phyloP scores from a whole-genome alignment of 2,797 vertebrate genomes.

The Bovichtus variegatus region DNA sequence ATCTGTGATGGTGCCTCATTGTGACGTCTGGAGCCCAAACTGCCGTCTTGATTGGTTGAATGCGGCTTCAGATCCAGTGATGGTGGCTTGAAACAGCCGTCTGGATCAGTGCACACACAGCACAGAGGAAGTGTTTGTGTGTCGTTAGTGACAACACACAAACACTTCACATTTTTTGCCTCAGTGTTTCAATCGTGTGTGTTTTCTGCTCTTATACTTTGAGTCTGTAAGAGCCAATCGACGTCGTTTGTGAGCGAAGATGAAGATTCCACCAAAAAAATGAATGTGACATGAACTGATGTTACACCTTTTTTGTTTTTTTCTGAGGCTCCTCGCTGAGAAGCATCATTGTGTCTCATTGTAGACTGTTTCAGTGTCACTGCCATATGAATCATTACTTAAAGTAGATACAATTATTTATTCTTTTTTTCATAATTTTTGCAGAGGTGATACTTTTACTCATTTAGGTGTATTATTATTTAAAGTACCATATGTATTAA shows the following conservation, averaged over 20 bases:
- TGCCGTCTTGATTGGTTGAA: neutral
- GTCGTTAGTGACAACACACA: neutral
- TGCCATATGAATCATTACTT: constrained; percentile 82
- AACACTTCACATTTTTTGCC: neutral
- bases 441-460: constrained; percentile 89
- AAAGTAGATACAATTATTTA: constrained; percentile 91
- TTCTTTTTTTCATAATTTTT: constrained; percentile 87
- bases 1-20: constrained; percentile 2
- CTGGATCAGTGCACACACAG: neutral
- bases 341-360: constrained; percentile 36
- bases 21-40: constrained; percentile 4
- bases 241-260: neutral
- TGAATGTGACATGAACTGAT: constrained; percentile 28
- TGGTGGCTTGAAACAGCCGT: constrained; percentile 6
- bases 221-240: neutral
- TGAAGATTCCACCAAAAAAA: constrained; percentile 68
- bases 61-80: constrained; percentile 11
- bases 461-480: constrained; percentile 93
- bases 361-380: constrained; percentile 71
- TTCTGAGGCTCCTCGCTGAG: constrained; percentile 45
- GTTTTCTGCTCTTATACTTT: constrained; percentile 28
- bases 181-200: neutral
- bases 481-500: constrained; percentile 95
- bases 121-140: neutral
- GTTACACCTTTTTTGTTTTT: constrained; percentile 4